Percentiles rank a stretch among this genome's conserved stretches.
These are phyloP conservation scores for Rhynchophorus ferrugineus DNA, from an alignment of 1,140 invertebrate genomes.

Conservation along the genomic window DNA sequence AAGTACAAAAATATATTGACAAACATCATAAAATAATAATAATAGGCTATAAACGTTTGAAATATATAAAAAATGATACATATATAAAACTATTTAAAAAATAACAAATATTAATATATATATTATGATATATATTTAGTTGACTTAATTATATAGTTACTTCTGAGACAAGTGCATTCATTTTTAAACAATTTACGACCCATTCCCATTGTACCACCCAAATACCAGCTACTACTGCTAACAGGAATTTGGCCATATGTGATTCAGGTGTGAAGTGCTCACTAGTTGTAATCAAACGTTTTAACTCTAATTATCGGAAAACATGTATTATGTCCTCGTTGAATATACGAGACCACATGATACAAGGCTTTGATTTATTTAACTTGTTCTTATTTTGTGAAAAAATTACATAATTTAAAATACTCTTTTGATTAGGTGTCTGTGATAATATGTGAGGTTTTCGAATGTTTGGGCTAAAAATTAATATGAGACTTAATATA, in stretches of 20 bases:
- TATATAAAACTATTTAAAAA: slow-evolving; percentile 1
- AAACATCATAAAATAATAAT: background rate
- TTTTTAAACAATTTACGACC: slow-evolving; percentile 33
- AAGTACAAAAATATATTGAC: background rate
- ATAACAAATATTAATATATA: background rate
- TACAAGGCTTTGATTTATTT: slow-evolving; percentile 23
- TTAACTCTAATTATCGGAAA: slow-evolving; percentile 32
- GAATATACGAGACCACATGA: slow-evolving; percentile 30
- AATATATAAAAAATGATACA: background rate
- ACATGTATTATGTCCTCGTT: slow-evolving; percentile 27
- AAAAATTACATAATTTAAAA: slow-evolving; percentile 29
- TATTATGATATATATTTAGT: slow-evolving; percentile 1
- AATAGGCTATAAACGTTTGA: background rate
- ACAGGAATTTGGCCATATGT: slow-evolving; percentile 38
- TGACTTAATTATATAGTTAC: slow-evolving; percentile 19
- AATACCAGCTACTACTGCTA: slow-evolving; percentile 36
- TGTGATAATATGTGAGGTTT: slow-evolving; percentile 16
- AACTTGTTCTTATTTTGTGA: slow-evolving; percentile 8
- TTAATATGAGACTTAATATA: too few species aligned
- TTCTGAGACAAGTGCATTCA: slow-evolving; percentile 33
- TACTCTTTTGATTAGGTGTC: slow-evolving; percentile 34
- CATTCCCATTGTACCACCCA: slow-evolving; percentile 37
- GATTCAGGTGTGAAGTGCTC: slow-evolving; percentile 27
- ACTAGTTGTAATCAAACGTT: slow-evolving; percentile 29
- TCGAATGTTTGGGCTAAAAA: too few species aligned